These are phyloP conservation scores for Pelusios castaneus DNA, from an alignment of 2,113 vertebrate genomes.

Conservation along the genomic window DNA sequence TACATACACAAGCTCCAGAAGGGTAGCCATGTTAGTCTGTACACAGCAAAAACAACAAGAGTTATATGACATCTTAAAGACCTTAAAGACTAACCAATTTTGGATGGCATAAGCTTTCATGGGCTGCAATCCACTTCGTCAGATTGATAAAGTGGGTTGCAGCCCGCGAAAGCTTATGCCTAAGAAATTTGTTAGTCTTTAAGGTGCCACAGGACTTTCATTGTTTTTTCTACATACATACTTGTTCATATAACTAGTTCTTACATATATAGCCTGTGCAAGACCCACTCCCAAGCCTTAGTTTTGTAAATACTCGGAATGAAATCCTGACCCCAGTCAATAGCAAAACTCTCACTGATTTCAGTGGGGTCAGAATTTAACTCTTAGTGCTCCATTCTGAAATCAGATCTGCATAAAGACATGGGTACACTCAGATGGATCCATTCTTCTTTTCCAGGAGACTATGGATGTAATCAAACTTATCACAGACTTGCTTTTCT, in stretches of 20 bases:
- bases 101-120: too few relatives aligned
- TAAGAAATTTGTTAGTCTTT: too few relatives aligned
- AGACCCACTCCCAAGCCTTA: neutral
- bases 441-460: conserved; percentile 80
- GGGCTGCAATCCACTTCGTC: too few relatives aligned
- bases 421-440: neutral
- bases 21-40: too few relatives aligned
- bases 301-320: neutral
- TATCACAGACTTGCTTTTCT: conserved; percentile 71
- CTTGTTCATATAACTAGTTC: neutral
- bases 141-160: too few relatives aligned
- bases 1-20: too few relatives aligned
- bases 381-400: neutral
- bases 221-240: neutral
- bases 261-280: neutral
- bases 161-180: too few relatives aligned
- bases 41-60: too few relatives aligned
- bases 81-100: too few relatives aligned
- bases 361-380: fast-evolving
- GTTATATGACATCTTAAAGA: too few relatives aligned
- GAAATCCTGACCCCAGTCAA: fast-evolving
- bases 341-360: neutral
- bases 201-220: too few relatives aligned
- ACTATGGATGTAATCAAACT: conserved; percentile 68
- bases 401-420: neutral